phyloP scores from a whole-genome alignment of 2,797 vertebrate species.

The Spea hammondii region DNA sequence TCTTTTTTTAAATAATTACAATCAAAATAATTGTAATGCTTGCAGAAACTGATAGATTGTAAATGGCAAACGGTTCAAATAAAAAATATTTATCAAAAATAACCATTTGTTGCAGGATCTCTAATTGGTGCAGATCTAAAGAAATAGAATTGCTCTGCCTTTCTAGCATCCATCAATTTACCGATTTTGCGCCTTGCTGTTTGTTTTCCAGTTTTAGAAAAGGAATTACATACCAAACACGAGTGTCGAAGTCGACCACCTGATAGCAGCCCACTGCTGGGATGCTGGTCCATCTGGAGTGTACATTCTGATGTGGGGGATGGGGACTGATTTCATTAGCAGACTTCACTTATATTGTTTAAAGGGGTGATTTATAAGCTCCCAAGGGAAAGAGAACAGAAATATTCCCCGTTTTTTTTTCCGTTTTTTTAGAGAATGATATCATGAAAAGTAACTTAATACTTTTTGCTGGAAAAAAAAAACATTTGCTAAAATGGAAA shows the following conservation, averaged over 20 bases:
- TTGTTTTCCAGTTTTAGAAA: no score
- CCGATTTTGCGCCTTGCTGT: no score
- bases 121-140: no score
- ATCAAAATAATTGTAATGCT: no score
- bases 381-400: constrained; percentile 1
- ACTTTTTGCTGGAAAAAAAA: not conserved
- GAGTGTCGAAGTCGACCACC: not conserved
- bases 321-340: constrained; percentile 11
- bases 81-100: no score
- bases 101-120: no score
- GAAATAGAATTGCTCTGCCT: no score
- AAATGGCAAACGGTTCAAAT: no score
- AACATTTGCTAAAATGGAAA: not conserved
- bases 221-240: no score
- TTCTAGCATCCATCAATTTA: no score
- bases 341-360: constrained; percentile 1
- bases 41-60: no score
- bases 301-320: not conserved
- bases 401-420: not conserved
- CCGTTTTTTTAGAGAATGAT: not conserved
- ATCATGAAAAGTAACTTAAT: constrained; percentile 5
- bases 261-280: not conserved
- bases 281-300: not conserved
- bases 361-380: constrained; percentile 8
- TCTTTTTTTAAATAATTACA: no score